phyloP scores from a whole-genome alignment of 2,888 invertebrate species.

The Macrophya alboannulata region DNA sequence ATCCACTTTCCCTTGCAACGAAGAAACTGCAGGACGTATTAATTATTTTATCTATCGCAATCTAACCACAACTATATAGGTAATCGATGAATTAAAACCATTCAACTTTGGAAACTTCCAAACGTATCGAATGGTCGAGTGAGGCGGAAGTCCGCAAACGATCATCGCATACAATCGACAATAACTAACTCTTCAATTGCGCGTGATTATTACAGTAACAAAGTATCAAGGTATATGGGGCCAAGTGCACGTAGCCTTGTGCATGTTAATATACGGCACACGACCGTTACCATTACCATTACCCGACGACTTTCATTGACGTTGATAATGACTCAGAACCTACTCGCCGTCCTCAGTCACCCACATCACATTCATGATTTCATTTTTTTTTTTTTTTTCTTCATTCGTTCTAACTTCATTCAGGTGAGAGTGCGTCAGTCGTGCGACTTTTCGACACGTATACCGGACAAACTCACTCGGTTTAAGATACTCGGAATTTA shows the following conservation, averaged over 20 bases:
- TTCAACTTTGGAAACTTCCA: background rate
- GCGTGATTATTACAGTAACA: background rate
- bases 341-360: background rate
- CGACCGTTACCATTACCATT: background rate
- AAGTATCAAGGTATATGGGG: background rate
- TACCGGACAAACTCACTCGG: background rate
- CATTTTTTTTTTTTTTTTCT: background rate
- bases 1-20: background rate
- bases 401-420: slow-evolving; percentile 73
- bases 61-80: too few relatives aligned
- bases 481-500: slow-evolving; percentile 32
- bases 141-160: slow-evolving; percentile 27
- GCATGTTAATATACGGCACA: slow-evolving; percentile 56
- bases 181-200: background rate
- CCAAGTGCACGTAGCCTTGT: slow-evolving; percentile 38
- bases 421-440: slow-evolving; percentile 66
- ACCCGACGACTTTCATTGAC: slow-evolving; percentile 48
- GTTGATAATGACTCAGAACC: slow-evolving; percentile 15
- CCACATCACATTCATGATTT: too few relatives aligned
- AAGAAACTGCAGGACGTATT: background rate
- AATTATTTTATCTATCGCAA: too few relatives aligned
- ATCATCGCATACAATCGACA: background rate
- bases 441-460: slow-evolving; percentile 68
- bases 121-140: background rate
- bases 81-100: too few relatives aligned